Conservation (phyloP, 2,113 vertebrate species). For the Brachirus orientalis region DNA sequence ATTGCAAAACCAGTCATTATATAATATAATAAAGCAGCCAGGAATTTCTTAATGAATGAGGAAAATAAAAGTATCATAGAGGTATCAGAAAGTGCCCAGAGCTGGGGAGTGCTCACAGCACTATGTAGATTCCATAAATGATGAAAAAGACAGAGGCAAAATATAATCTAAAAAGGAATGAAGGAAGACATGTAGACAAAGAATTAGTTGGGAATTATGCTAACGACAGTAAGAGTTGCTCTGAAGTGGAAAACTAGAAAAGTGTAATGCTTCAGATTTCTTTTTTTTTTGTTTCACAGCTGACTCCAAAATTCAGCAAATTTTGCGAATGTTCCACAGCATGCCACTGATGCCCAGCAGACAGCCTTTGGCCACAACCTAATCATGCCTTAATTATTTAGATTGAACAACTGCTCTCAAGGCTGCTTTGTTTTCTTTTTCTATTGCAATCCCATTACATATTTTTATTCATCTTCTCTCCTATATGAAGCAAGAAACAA, state of each 20-base stretch:
- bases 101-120: conserved; percentile 22
- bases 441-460: conserved; percentile 61
- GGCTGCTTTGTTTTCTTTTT: conserved; percentile 68
- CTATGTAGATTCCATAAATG: conserved; percentile 42
- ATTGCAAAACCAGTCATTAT: conserved; percentile 43
- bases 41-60: conserved; percentile 33
- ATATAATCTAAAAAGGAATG: conserved; percentile 28
- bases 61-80: conserved; percentile 17
- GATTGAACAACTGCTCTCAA: conserved; percentile 65
- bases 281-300: conserved; percentile 21
- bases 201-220: conserved; percentile 24
- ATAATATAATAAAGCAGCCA: conserved; percentile 17
- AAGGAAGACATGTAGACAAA: conserved; percentile 16
- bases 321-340: conserved; percentile 40
- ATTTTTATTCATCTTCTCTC: conserved; percentile 57
- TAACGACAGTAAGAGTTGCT: conserved; percentile 43
- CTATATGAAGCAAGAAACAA: conserved; percentile 44
- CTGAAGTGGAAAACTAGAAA: conserved; percentile 64
- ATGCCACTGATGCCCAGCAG: conserved; percentile 48
- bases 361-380: conserved; percentile 70
- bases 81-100: conserved; percentile 35
- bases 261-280: conserved; percentile 50
- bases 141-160: conserved; percentile 44
- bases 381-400: conserved; percentile 76
- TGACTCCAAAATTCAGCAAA: conserved; percentile 27